phyloP scores from a whole-genome alignment of 2,113 vertebrate genomes.

The Mormyrus lacerda region DNA sequence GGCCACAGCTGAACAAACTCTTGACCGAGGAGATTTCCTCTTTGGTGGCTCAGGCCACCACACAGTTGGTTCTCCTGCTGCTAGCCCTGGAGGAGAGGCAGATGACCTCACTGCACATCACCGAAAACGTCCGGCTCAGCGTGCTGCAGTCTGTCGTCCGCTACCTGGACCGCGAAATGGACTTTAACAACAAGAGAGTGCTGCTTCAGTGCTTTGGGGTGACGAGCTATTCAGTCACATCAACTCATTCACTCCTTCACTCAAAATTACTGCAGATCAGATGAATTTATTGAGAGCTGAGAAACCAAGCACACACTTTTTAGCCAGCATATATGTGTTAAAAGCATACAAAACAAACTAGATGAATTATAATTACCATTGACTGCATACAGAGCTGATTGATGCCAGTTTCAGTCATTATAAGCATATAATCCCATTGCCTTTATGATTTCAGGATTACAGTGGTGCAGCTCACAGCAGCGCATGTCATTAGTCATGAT shows the following conservation, averaged over 20 bases:
- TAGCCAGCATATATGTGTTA: background rate
- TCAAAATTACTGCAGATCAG: background rate
- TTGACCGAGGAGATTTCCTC: slow-evolving; percentile 36
- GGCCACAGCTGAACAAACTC: slow-evolving; percentile 36
- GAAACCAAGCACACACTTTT: background rate
- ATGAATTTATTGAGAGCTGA: background rate
- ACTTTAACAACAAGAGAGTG: slow-evolving; percentile 55
- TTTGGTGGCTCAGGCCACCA: slow-evolving; percentile 46
- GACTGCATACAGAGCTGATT: background rate
- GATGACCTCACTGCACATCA: slow-evolving; percentile 47
- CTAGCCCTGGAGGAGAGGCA: slow-evolving; percentile 57
- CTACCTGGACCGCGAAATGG: slow-evolving; percentile 47
- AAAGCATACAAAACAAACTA: background rate
- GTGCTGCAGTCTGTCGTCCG: slow-evolving; percentile 43
- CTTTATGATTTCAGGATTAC: background rate
- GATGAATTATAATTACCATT: background rate
- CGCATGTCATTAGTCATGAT: background rate
- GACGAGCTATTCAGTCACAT: slow-evolving; percentile 10
- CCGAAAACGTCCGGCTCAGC: slow-evolving; percentile 43
- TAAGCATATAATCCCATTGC: background rate
- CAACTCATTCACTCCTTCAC: background rate
- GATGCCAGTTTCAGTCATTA: background rate
- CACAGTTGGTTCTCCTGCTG: slow-evolving; percentile 51
- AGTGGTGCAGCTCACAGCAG: background rate
- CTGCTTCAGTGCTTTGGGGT: slow-evolving; percentile 71